Evolutionary conservation across 2,113 vertebrate genomes (phyloP), one percentile per base, ranked within the genome.

Genomic region (Dicaeum eximium): DNA sequence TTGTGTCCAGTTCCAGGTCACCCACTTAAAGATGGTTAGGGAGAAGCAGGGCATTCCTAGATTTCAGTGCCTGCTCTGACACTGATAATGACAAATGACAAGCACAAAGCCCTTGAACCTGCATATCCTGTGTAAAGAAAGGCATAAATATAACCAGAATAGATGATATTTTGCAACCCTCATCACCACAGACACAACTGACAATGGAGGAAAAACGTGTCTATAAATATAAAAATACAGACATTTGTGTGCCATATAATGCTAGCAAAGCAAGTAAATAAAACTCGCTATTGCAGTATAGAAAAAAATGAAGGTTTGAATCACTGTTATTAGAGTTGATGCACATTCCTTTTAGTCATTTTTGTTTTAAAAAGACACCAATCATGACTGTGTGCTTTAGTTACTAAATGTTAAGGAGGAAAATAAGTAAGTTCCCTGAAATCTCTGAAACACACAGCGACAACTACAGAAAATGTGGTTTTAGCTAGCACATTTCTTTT

Each of bases 241-340:
- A 71, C 9, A 86, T 71, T 66, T 78, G 6, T 92, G 60, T 80
- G 38, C 15, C 28, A 17, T 92, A 44, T 65, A 93, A 93, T 74
- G 56, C 57, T 78, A 80, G 88, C 80, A 95, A 89, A 70, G 11
- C 23, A 89, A 96, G 67, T 15, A 88, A 94, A 96, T 94, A 95
- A 79, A 72, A 90, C 67, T 54, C 94, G 8, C 54, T 96, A 79
- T 92, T 94, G 62, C 93, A 72, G 16, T 61, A 42, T 66, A 96
- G 92, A 94, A 93, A 96, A 96, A 97, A 94, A 50, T 71, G 60
- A 81, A 97, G 35, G 45, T 88, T 96, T 95, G 66, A 90, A 89
- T 92, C 56, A 72, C 71, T 71, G 66, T 33, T 74, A 30, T 87
- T 88, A 86, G 6, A 92, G 40, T n/a, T 70, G 65, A 60, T 87